Conservation (phyloP, 2,113 vertebrate genomes). For the Arothron firmamentum region DNA sequence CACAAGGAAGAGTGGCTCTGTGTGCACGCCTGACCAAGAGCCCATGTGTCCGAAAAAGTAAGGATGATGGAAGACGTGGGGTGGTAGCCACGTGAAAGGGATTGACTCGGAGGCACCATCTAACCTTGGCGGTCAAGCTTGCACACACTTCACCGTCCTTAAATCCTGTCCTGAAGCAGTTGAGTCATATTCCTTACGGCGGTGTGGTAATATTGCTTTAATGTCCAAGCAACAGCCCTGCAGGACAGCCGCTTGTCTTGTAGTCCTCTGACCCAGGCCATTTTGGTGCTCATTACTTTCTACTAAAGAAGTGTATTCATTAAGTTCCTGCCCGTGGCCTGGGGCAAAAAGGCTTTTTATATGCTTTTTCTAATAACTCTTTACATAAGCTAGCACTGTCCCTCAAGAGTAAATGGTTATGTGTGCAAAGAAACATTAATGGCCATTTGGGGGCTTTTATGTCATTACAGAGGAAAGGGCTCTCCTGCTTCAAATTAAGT, state of each 20-base stretch:
- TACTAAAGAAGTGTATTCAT: constrained; percentile 61
- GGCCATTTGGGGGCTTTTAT: constrained; percentile 45
- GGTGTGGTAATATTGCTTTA: constrained; percentile 58
- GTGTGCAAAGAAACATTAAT: constrained; percentile 43
- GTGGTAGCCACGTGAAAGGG: constrained; percentile 55
- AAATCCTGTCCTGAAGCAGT: constrained; percentile 51
- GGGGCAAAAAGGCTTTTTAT: constrained; percentile 40
- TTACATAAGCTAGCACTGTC: constrained; percentile 59
- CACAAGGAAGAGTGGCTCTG: constrained; percentile 34
- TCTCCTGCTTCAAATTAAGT: constrained; percentile 42
- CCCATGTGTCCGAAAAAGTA: constrained; percentile 42
- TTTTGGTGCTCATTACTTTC: constrained; percentile 68
- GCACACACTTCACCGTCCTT: constrained; percentile 32
- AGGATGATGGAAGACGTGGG: constrained; percentile 35
- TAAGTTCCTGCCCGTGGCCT: constrained; percentile 63
- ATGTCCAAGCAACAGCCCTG: constrained; percentile 42
- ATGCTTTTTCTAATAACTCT: constrained; percentile 52
- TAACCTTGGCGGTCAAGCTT: constrained; percentile 45
- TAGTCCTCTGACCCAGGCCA: constrained; percentile 42
- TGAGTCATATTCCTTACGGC: constrained; percentile 60
- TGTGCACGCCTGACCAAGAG: not conserved
- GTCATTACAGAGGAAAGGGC: constrained; percentile 36
- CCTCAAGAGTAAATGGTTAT: constrained; percentile 54
- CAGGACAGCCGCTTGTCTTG: constrained; percentile 41
- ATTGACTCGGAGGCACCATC: constrained; percentile 60